Evolutionary conservation across 37 sponge, comb jelly and placozoan species (phyloP).

Genomic region (Cliona cf. orientalis): DNA sequence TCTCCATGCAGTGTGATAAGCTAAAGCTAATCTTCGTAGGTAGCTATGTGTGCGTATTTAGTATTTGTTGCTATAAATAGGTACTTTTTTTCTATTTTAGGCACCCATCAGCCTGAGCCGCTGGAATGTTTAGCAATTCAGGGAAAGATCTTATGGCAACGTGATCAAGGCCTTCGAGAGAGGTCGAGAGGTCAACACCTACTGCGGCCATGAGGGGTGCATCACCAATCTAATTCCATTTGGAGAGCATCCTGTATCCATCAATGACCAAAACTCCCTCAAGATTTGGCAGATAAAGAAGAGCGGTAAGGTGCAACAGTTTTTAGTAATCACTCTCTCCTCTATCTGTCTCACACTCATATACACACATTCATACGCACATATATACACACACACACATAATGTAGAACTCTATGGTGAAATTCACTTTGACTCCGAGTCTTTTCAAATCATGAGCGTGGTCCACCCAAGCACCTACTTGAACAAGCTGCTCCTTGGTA

Average conservation of each 20-base stretch:
- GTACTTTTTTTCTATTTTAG: neutral
- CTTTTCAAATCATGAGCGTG: slow-evolving; percentile 69
- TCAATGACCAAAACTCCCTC: slow-evolving; percentile 68
- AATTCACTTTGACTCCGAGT: slow-evolving; percentile 63
- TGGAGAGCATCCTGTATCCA: slow-evolving; percentile 84
- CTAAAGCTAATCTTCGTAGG: slow-evolving; percentile 71
- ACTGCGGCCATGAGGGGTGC: slow-evolving; percentile 56
- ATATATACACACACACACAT: neutral
- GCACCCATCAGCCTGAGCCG: slow-evolving; percentile 49
- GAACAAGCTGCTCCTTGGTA: slow-evolving; percentile 94
- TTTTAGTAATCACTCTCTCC: too few species aligned
- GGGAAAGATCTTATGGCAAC: slow-evolving; percentile 32
- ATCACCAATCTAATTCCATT: slow-evolving; percentile 73
- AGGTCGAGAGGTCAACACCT: slow-evolving; percentile 59
- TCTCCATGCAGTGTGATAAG: slow-evolving; percentile 72
- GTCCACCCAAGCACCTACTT: slow-evolving; percentile 95
- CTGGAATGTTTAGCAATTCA: slow-evolving; percentile 68
- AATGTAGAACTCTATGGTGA: slow-evolving; percentile 93
- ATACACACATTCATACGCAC: too few species aligned
- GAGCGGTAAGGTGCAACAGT: too few species aligned
- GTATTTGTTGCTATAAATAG: too few species aligned
- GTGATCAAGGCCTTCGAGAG: slow-evolving; percentile 64
- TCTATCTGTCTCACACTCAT: too few species aligned
- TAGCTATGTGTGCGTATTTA: too few species aligned
- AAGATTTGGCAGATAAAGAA: slow-evolving; percentile 66